Conservation (phyloP, 1,140 invertebrate genomes). For the Cotesia glomerata region DNA sequence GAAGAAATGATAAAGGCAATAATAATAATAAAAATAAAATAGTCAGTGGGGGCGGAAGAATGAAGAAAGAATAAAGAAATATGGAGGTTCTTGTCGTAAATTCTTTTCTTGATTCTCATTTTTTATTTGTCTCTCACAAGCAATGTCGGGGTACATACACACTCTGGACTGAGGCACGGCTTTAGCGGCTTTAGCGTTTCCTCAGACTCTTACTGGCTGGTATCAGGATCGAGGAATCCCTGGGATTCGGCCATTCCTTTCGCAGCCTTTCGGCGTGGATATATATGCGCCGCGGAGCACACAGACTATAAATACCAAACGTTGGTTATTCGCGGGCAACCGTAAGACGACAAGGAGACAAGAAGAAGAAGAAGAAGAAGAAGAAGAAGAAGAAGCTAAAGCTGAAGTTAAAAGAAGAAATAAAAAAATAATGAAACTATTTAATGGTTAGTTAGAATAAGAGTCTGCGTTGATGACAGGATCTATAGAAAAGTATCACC, state of each 20-base stretch:
- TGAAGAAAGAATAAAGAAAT: constrained; percentile 21
- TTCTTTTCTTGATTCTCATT: constrained; percentile 3
- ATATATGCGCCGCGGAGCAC: constrained; percentile 20
- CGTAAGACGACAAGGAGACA: constrained; percentile 9
- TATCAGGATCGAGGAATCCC: constrained; percentile 43
- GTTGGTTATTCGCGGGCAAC: constrained; percentile 39
- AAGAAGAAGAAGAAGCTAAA: background rate
- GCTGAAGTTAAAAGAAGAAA: background rate
- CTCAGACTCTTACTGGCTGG: constrained; percentile 5
- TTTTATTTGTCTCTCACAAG: constrained; percentile 11
- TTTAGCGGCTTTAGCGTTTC: background rate
- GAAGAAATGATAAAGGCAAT: background rate
- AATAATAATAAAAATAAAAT: background rate
- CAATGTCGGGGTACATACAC: background rate
- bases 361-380: background rate
- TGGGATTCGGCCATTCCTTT: constrained; percentile 46
- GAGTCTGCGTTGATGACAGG: no score
- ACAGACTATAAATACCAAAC: constrained; percentile 50
- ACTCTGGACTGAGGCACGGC: no score
- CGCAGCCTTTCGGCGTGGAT: constrained; percentile 37
- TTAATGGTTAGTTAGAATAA: background rate
- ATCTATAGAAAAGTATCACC: no score
- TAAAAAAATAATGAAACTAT: background rate
- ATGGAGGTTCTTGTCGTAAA: constrained; percentile 1
- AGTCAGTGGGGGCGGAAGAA: background rate